Evolutionary conservation across 1,140 invertebrate species (phyloP).

Genomic region (Drosophila lacertosa): DNA sequence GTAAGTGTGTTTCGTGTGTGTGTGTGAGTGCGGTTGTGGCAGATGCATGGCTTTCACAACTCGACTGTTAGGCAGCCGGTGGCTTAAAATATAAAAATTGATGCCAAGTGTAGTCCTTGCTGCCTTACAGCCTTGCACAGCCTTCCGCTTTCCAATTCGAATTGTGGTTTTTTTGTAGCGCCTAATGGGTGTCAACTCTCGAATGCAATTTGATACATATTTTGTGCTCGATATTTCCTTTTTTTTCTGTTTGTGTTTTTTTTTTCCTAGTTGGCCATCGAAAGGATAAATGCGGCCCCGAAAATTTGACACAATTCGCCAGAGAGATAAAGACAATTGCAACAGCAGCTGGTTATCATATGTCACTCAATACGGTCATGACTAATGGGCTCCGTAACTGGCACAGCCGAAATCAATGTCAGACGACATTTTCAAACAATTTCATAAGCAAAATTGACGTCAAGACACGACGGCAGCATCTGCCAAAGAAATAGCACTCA

Average conservation of each 20-base stretch:
- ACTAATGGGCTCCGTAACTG: conserved; percentile 57
- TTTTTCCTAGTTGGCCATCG: conserved; percentile 4
- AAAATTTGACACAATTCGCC: conserved; percentile 7
- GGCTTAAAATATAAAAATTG: conserved; percentile 81
- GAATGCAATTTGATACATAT: conserved; percentile 78
- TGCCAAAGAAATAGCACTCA: conserved; percentile 65
- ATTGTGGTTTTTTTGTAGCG: conserved; percentile 42
- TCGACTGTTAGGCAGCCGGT: conserved; percentile 73
- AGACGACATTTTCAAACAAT: conserved; percentile 63
- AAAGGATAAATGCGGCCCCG: conserved; percentile 44
- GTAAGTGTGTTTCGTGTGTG: background rate
- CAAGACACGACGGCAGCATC: conserved; percentile 38
- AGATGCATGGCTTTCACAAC: conserved; percentile 37
- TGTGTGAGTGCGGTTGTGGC: conserved; percentile 4
- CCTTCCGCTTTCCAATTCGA: conserved; percentile 47
- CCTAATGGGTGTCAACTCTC: conserved; percentile 77
- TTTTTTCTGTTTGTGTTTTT: conserved; percentile 25
- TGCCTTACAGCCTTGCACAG: conserved; percentile 41
- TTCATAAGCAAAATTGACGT: conserved; percentile 60
- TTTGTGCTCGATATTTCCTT: conserved; percentile 51
- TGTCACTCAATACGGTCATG: conserved; percentile 71
- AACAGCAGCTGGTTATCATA: conserved; percentile 65
- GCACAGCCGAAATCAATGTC: conserved; percentile 59
- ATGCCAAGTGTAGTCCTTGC: conserved; percentile 76
- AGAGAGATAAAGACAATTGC: conserved; percentile 36